Conservation (phyloP, 2,113 vertebrate genomes). For the Sphaerodactylus townsendi region DNA sequence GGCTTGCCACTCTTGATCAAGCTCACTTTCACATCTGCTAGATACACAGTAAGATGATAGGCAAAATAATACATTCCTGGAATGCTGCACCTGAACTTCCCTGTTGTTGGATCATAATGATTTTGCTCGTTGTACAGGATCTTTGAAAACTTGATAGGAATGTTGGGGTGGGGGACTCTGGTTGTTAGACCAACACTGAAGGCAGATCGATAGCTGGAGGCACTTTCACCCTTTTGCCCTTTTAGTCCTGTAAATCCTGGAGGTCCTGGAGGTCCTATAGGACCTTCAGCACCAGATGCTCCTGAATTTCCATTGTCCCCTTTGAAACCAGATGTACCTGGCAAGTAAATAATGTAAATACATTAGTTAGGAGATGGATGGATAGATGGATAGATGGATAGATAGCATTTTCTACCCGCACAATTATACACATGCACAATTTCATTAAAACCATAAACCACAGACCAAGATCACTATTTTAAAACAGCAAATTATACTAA, state of each 20-base stretch:
- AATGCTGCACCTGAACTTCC: slow-evolving; percentile 82
- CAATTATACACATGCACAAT: too few relatives aligned
- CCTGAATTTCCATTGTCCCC: slow-evolving; percentile 67
- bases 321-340: slow-evolving; percentile 74
- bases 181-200: slow-evolving; percentile 80
- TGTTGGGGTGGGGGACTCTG: slow-evolving; percentile 58
- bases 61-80: slow-evolving; percentile 81
- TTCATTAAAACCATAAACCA: too few relatives aligned
- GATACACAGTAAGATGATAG: slow-evolving; percentile 84
- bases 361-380: background rate
- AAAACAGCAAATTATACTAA: too few relatives aligned
- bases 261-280: slow-evolving; percentile 69
- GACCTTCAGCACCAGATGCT: slow-evolving; percentile 60
- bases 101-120: slow-evolving; percentile 79
- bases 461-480: too few relatives aligned
- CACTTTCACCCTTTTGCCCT: slow-evolving; percentile 75
- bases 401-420: too few relatives aligned
- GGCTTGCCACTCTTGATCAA: slow-evolving; percentile 80
- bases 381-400: too few relatives aligned
- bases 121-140: slow-evolving; percentile 83
- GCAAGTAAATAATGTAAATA: slow-evolving; percentile 37
- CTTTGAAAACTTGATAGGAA: slow-evolving; percentile 84
- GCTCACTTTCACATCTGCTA: slow-evolving; percentile 78
- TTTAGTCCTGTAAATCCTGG: slow-evolving; percentile 73
- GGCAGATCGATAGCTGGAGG: slow-evolving; percentile 76